These are phyloP conservation scores for Cottus gobio DNA, from an alignment of 2,113 vertebrate genomes.

Conservation along the genomic window DNA sequence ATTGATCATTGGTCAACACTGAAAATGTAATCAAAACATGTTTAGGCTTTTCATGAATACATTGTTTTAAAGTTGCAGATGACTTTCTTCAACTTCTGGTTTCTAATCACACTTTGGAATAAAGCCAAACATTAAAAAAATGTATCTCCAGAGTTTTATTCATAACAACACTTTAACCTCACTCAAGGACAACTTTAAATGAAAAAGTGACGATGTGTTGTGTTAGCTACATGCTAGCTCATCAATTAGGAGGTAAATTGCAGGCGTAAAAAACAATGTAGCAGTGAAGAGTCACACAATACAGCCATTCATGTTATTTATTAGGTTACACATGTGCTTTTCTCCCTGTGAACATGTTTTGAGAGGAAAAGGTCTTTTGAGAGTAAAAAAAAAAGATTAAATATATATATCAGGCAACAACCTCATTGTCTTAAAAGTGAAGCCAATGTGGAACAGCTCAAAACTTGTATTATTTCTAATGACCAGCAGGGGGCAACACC, in stretches of 20 bases:
- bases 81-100: constrained; percentile 27
- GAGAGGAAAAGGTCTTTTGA: not conserved
- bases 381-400: not conserved
- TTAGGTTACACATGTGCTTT: not conserved
- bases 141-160: not conserved
- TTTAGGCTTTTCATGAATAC: constrained; percentile 26
- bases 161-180: not conserved
- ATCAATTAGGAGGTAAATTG: not conserved
- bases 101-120: constrained; percentile 68
- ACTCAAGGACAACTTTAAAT: not conserved
- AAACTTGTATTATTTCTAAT: not conserved
- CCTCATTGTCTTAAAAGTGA: not conserved
- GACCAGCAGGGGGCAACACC: not conserved
- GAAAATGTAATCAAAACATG: constrained; percentile 14
- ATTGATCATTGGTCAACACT: not conserved
- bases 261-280: not conserved
- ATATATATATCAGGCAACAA: not conserved
- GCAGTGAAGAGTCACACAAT: not conserved
- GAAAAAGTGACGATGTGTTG: not conserved
- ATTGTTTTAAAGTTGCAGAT: constrained; percentile 67
- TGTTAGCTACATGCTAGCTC: not conserved
- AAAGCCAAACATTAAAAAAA: constrained; percentile 54
- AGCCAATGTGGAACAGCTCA: not conserved
- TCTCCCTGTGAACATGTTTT: not conserved
- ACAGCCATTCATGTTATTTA: not conserved